Evolutionary conservation across 1,140 invertebrate species (phyloP).

Genomic region (Drosophila mayri): DNA sequence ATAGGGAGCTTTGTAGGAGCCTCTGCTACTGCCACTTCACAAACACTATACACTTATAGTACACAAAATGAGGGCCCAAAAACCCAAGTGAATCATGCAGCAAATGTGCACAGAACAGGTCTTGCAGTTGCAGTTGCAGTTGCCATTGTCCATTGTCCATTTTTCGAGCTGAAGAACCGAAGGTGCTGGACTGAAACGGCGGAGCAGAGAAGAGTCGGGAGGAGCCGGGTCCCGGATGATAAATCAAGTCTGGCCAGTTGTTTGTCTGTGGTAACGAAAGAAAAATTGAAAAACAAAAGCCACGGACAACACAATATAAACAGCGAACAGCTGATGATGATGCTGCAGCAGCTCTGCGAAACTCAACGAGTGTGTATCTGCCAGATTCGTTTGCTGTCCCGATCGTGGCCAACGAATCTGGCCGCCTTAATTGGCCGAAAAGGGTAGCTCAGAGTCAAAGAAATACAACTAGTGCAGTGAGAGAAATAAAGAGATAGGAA

Average conservation of each 20-base stretch:
- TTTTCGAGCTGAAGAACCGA: conserved; percentile 23
- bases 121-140: conserved; percentile 42
- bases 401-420: conserved; percentile 47
- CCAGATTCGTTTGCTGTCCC: conserved; percentile 55
- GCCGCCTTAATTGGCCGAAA: conserved; percentile 63
- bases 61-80: conserved; percentile 12
- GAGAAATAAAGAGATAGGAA: background rate
- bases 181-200: conserved; percentile 24
- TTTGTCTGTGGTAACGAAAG: conserved; percentile 42
- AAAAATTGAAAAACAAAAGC: conserved; percentile 59
- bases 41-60: conserved; percentile 1
- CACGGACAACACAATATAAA: conserved; percentile 66
- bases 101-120: conserved; percentile 55
- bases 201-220: conserved; percentile 5
- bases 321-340: conserved; percentile 76
- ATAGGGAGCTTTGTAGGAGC: conserved; percentile 11
- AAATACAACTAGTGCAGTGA: conserved; percentile 15
- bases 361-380: conserved; percentile 50
- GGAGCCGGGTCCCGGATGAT: conserved; percentile 37
- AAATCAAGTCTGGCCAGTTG: conserved; percentile 76
- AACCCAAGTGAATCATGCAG: conserved; percentile 50
- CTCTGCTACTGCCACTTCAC: conserved; percentile 2
- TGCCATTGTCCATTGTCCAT: conserved; percentile 32
- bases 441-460: conserved; percentile 38
- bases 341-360: conserved; percentile 8